phyloP scores from a whole-genome alignment of 2,797 vertebrate genomes.

The Leptodactylus fallax region DNA sequence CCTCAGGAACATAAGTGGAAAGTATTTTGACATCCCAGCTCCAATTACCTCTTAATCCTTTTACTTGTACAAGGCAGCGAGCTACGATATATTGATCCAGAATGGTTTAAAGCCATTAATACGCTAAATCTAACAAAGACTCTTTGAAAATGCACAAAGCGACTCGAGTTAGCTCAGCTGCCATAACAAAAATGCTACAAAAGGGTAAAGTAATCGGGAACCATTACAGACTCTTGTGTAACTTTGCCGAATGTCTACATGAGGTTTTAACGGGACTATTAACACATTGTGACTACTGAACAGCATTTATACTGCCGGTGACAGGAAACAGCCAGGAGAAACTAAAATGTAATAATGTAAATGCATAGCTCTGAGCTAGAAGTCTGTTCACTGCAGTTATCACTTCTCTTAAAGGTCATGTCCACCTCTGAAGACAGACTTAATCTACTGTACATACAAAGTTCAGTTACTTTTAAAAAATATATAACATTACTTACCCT shows the following conservation, averaged over 20 bases:
- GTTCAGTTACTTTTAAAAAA: too few relatives aligned
- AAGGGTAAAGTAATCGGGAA: slow-evolving; percentile 22
- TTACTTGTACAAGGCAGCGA: slow-evolving; percentile 30
- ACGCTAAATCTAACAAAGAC: slow-evolving; percentile 25
- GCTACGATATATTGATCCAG: slow-evolving; percentile 33
- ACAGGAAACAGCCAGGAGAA: neutral
- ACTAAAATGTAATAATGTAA: neutral
- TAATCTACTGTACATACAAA: too few relatives aligned
- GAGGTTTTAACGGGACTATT: neutral
- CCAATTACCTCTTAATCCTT: slow-evolving; percentile 26
- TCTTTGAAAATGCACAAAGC: slow-evolving; percentile 14
- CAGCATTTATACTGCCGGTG: neutral
- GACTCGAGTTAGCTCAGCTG: slow-evolving; percentile 18
- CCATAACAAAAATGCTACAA: neutral
- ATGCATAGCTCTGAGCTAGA: neutral
- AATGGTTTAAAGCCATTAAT: slow-evolving; percentile 22
- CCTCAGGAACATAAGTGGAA: slow-evolving; percentile 18
- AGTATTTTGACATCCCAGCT: slow-evolving; percentile 33
- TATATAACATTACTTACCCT: too few relatives aligned
- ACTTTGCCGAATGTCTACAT: neutral
- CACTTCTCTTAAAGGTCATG: neutral
- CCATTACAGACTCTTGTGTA: neutral
- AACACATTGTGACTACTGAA: neutral
- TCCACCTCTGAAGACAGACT: too few relatives aligned
- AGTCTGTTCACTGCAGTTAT: neutral